Evolutionary conservation across 2,797 vertebrate genomes (phyloP).

Genomic region (Gymnodraco acuticeps): DNA sequence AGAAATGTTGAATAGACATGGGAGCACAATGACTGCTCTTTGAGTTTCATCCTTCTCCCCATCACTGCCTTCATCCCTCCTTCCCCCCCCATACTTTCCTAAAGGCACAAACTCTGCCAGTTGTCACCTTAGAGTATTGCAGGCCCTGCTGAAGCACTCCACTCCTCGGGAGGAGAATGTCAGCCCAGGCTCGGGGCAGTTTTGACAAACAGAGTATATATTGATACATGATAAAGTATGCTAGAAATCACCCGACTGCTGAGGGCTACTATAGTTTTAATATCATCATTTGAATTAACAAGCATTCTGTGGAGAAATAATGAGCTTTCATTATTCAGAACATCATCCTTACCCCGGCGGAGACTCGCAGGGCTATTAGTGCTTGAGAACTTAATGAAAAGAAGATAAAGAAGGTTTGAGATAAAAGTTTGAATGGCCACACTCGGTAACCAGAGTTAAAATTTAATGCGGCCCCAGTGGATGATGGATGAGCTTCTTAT

Average conservation of each 20-base stretch:
- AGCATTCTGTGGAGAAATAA: conserved; percentile 99
- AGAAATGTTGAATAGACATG: conserved; percentile 81
- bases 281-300: conserved; percentile 99
- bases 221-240: conserved; percentile 99
- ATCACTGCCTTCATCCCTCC: conserved; percentile 73
- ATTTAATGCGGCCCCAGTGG: conserved; percentile 93
- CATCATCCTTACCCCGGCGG: conserved; percentile 99
- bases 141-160: conserved; percentile 95
- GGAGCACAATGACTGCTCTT: conserved; percentile 88
- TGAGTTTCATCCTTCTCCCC: conserved; percentile 90
- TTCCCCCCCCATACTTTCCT: conserved; percentile 87
- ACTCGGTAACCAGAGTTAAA: conserved; percentile 99
- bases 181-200: conserved; percentile 99
- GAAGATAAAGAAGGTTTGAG: conserved; percentile 99
- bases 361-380: conserved; percentile 98
- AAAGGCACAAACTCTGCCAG: conserved; percentile 96
- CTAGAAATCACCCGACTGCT: conserved; percentile 99
- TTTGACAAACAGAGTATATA: conserved; percentile 99
- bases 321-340: conserved; percentile 99
- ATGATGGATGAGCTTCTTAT: conserved; percentile 91
- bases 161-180: conserved; percentile 94
- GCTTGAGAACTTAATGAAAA: conserved; percentile 99
- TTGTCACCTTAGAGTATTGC: conserved; percentile 99
- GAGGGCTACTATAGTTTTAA: conserved; percentile 99
- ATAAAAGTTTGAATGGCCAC: conserved; percentile 99